Evolutionary conservation across 2,888 invertebrate species (phyloP), one percentile per base, ranked within the genome.

Genomic region (Ctena decussata): DNA sequence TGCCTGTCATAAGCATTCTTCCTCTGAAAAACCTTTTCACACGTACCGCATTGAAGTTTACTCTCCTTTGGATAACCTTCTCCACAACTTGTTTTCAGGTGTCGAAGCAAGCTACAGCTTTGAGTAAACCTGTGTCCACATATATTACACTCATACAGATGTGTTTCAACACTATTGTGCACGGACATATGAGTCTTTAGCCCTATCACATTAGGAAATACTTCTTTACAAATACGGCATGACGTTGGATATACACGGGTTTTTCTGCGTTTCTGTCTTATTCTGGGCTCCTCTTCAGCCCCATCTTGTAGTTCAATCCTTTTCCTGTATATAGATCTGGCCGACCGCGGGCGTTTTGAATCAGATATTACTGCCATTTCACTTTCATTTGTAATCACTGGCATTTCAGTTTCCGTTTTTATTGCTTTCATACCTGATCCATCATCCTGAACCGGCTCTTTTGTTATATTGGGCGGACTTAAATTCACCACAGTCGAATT

Each of bases 111-210:
- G 46, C 89, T 89, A 74, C 89, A 86, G 57, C 89, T 86, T 53
- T 89, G 89, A 15, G 89, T 89, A 44, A 89, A 89, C 37, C 89
- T 78, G 60, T 89, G 89, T n/a, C 81, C 69, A 69, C 89, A 89
- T 15, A 89, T 70, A 60, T 82, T 81, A 44, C 89, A 89, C 49
- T 86, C 86, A 53, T 86, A 89, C 49, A 86, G 65, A 49, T 89
- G 89, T 30, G 89, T 89, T 65, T 88, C 88, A 0, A 88, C 76
- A 1, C 75, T 82, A 49, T 88, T 88, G 60, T 88, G 88, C 2
- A 85, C 75, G n/a, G 78, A n/a, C 88, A 88, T 88, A 71, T 88
- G 88, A 21, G 88, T 70, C 81, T 88, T 88, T 30, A 88, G 73
- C 6, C 53, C 46, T 80, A 86, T 88, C 8, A 88, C 88, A 69